Evolutionary conservation across 2,797 vertebrate genomes (phyloP).

Genomic region (Buceros bicornis): DNA sequence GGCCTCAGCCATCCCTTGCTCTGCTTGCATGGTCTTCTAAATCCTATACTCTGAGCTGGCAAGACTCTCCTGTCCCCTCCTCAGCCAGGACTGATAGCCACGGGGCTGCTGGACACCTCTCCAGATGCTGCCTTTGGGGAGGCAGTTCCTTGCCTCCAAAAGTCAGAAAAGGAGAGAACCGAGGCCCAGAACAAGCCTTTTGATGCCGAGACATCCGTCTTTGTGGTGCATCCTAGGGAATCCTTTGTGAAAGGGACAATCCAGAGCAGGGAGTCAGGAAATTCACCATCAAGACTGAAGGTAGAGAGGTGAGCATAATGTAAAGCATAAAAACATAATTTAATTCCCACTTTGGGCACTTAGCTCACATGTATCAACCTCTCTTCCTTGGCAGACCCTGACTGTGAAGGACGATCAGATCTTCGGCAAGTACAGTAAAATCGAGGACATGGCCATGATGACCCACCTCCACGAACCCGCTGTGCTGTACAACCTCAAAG

Average conservation of each 20-base stretch:
- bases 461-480: constrained; percentile 79
- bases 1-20: neutral
- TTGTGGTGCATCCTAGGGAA: neutral
- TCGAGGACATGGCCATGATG: constrained; percentile 12
- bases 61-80: neutral
- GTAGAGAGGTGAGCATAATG: constrained; percentile 44
- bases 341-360: too few species aligned
- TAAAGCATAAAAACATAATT: constrained; percentile 42
- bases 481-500: constrained; percentile 89
- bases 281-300: neutral
- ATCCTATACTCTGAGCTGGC: neutral
- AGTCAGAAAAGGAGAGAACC: neutral
- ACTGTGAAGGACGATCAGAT: too few species aligned
- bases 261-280: neutral
- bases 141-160: constrained; percentile 72
- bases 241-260: neutral
- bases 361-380: too few species aligned
- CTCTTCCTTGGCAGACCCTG: neutral
- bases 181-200: neutral
- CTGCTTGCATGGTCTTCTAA: neutral
- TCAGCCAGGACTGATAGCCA: fast-evolving
- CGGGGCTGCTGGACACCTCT: neutral
- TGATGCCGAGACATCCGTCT: neutral
- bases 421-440: constrained; percentile 29
- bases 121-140: constrained; percentile 81